Evolutionary conservation across 2,113 vertebrate genomes (phyloP), one percentile per base, ranked within the genome.

Genomic region (Aspiorhynchus laticeps): DNA sequence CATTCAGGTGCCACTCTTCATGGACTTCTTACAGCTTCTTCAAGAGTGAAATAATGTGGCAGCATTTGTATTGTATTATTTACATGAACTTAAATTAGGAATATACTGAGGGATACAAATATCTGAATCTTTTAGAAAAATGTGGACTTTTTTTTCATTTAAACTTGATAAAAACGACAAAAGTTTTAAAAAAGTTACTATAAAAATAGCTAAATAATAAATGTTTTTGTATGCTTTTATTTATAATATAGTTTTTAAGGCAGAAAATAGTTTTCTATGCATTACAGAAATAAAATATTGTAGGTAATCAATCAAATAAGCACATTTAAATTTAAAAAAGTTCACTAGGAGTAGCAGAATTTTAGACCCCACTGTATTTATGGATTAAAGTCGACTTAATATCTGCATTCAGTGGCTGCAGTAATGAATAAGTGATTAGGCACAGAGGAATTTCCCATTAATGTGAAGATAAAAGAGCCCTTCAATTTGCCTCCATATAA

Each of bases 361-460:
- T 81, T 81, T 6, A 24, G 56, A 67, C 26, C 26, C 6, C n/a
- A 5, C 24, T 61, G 56, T 61, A 61, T 61, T 83, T 69, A 1
- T 74, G 67, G 10, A 73, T 59, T 84, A 7, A 24, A 26, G 31
- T 74, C 46, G 5, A 2, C 21, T 41, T 59, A 1, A 80, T 19
- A 53, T n/a, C 17, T 59, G 48, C 19, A 41, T 33, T 56, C 31
- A 19, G 17, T 48, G 26, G 24, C 14, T 31, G n/a, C n/a, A 14
- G 9, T 31, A 83, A 46, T 65, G 56, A 81, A 36, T 80, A 59
- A 63, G 59, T 28, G 28, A 83, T 74, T 74, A 10, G 12, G 12
- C 28, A 8, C 41, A 11, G 67, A 56, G 51, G 48, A 74, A 75
- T 84, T 74, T 56, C 67, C 24, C 31, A 74, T 59, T 56, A 84